Evolutionary conservation across 2,797 vertebrate species (phyloP).

Genomic region (Phylloscopus collybita): DNA sequence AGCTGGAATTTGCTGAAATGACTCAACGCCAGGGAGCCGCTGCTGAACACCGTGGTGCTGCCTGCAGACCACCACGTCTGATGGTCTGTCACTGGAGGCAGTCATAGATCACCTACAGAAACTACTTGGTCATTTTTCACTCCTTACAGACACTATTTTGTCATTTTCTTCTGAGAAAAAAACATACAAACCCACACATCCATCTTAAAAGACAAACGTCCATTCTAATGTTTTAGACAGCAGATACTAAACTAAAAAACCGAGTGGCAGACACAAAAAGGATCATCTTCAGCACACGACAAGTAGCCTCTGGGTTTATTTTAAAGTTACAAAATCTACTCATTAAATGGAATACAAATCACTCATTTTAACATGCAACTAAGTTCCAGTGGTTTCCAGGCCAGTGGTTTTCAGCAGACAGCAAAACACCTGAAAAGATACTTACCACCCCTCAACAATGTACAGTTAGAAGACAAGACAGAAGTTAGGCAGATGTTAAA

Average conservation of each 20-base stretch:
- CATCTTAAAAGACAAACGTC: background rate
- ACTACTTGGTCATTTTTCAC: background rate
- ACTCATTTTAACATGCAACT: background rate
- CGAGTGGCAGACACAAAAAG: background rate
- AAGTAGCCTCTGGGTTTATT: fast-evolving
- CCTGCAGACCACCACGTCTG: background rate
- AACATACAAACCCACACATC: background rate
- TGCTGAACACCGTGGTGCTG: fast-evolving
- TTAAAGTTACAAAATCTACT: background rate
- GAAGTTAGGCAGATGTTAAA: background rate
- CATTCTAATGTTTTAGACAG: background rate
- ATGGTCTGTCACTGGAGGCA: background rate
- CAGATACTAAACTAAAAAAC: background rate
- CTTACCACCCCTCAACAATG: background rate
- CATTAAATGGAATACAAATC: background rate
- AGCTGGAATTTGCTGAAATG: background rate
- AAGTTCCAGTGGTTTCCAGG: background rate
- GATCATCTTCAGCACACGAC: background rate
- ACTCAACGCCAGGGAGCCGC: background rate
- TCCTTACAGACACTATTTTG: background rate
- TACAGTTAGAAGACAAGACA: background rate
- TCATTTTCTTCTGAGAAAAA: background rate
- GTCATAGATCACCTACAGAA: background rate
- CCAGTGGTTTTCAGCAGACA: background rate
- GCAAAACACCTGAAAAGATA: background rate